These are phyloP conservation scores for Psittacula echo DNA, from an alignment of 2,797 vertebrate genomes.

Conservation along the genomic window DNA sequence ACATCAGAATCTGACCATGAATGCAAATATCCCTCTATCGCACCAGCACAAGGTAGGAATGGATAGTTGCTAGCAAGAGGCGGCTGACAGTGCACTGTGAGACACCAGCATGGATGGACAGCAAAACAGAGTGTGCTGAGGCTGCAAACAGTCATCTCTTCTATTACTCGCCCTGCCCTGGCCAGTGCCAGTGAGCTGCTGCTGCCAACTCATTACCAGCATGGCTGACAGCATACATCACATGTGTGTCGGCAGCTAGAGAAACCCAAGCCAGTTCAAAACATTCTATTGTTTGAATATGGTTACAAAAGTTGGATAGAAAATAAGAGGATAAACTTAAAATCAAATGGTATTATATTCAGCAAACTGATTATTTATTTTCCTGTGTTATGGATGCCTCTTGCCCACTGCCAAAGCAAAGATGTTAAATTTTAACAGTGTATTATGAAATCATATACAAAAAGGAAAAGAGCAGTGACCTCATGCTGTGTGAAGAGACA, in stretches of 20 bases:
- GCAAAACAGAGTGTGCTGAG: not conserved
- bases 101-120: not conserved
- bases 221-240: not conserved
- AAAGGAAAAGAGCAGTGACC: slow-evolving; percentile 10
- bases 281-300: not conserved
- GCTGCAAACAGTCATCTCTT: not conserved
- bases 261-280: not conserved
- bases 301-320: not conserved
- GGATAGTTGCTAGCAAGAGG: accelerated
- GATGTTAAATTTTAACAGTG: slow-evolving; percentile 23
- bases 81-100: accelerated
- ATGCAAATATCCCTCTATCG: not conserved
- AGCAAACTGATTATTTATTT: slow-evolving; percentile 52
- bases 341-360: not conserved
- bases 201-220: not conserved
- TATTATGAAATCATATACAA: slow-evolving; percentile 49
- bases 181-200: not conserved
- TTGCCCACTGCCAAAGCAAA: slow-evolving; percentile 9
- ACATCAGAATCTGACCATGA: not conserved
- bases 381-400: slow-evolving; percentile 13
- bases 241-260: not conserved
- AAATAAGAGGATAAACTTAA: not conserved
- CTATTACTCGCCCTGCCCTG: not conserved
- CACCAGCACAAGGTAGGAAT: not conserved
- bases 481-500: not conserved